Conservation (phyloP, 2,797 vertebrate species). For the Etheostoma nigrum region DNA sequence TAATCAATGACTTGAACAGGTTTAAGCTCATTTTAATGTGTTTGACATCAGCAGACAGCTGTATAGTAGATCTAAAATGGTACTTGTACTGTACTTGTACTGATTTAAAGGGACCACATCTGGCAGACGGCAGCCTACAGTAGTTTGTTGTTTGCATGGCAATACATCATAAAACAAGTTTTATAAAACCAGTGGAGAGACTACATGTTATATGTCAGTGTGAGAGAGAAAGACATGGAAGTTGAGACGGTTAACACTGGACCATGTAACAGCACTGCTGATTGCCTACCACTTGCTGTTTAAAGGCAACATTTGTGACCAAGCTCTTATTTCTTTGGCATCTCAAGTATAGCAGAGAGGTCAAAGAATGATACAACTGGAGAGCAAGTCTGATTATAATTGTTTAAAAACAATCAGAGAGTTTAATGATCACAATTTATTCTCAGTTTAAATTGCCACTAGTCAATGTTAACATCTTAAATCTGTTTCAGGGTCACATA, state of each 20-base stretch:
- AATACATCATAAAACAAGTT: constrained; percentile 53
- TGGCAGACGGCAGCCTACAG: constrained; percentile 41
- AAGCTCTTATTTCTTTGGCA: constrained; percentile 74
- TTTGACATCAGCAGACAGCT: constrained; percentile 11
- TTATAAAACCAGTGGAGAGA: constrained; percentile 34
- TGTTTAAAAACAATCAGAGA: constrained; percentile 58
- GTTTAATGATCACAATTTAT: constrained; percentile 56
- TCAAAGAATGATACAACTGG: constrained; percentile 58
- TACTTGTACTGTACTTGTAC: no score
- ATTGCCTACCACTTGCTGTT: constrained; percentile 32
- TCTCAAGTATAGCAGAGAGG: constrained; percentile 19
- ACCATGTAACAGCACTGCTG: constrained; percentile 13
- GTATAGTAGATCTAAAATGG: not conserved
- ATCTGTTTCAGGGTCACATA: not conserved
- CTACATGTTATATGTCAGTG: constrained; percentile 42
- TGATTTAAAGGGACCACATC: constrained; percentile 17
- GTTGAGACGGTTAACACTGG: constrained; percentile 41
- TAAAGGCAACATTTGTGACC: constrained; percentile 72
- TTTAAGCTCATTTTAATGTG: constrained; percentile 32
- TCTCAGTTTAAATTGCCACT: constrained; percentile 34
- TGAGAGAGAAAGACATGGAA: constrained; percentile 16
- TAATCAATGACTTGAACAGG: constrained; percentile 42
- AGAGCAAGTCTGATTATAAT: constrained; percentile 67
- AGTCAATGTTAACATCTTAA: constrained; percentile 23
- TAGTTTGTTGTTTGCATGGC: constrained; percentile 36